Conservation (phyloP, 2,888 invertebrate species). For the Ochropleura leucogaster region DNA sequence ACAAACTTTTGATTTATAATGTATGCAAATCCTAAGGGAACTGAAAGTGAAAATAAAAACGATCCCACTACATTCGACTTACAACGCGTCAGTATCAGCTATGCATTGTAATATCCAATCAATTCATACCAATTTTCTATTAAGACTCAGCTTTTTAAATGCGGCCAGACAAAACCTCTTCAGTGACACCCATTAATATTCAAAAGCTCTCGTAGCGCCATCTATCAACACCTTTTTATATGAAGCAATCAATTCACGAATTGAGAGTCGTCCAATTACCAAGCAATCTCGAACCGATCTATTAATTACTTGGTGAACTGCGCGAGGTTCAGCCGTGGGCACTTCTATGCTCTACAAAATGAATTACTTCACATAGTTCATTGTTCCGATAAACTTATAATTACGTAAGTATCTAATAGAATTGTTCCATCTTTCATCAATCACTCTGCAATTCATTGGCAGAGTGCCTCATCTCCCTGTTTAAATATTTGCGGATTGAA, state of each 20-base stretch:
- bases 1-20: not conserved
- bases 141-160: slow-evolving; percentile 40
- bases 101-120: slow-evolving; percentile 3
- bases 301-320: slow-evolving; percentile 81
- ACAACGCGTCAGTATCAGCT: not conserved
- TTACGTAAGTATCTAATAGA: not conserved
- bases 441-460: slow-evolving; percentile 20
- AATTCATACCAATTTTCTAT: slow-evolving; percentile 40
- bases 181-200: slow-evolving; percentile 80
- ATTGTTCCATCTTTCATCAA: slow-evolving; percentile 15
- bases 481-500: slow-evolving; percentile 25
- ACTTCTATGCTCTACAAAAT: not conserved
- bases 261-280: slow-evolving; percentile 85
- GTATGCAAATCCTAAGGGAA: not conserved
- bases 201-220: slow-evolving; percentile 78
- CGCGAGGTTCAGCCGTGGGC: slow-evolving; percentile 49
- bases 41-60: not conserved
- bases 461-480: slow-evolving; percentile 16
- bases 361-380: not conserved
- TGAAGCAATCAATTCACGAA: slow-evolving; percentile 78
- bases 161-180: slow-evolving; percentile 76
- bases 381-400: slow-evolving; percentile 6
- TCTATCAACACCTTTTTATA: slow-evolving; percentile 79
- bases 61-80: not conserved
- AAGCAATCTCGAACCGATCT: slow-evolving; percentile 77